These are phyloP conservation scores for Gastrophryne carolinensis DNA, from an alignment of 2,797 vertebrate species.

Conservation along the genomic window DNA sequence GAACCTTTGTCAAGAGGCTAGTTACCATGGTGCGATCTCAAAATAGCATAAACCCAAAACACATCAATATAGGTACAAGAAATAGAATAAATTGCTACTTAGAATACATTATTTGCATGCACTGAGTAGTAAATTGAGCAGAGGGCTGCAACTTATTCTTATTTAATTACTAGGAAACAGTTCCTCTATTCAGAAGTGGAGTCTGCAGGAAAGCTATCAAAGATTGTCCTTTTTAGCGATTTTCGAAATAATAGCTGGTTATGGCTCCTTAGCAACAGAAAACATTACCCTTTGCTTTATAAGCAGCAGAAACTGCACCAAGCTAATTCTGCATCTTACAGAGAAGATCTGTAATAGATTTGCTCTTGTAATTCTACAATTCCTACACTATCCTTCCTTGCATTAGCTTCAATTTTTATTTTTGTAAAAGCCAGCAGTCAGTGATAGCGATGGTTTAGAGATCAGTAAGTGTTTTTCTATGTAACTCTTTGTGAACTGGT, in stretches of 20 bases:
- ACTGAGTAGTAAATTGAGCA: slow-evolving; percentile 62
- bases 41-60: slow-evolving; percentile 67
- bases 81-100: slow-evolving; percentile 67
- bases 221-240: slow-evolving; percentile 44
- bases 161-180: slow-evolving; percentile 65
- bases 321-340: no score
- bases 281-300: not conserved
- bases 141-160: slow-evolving; percentile 60
- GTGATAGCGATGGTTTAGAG: no score
- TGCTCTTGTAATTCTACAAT: not conserved
- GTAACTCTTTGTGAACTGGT: no score
- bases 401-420: no score
- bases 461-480: no score
- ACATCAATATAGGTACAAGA: slow-evolving; percentile 67
- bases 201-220: slow-evolving; percentile 50
- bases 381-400: no score
- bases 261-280: not conserved
- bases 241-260: slow-evolving; percentile 50
- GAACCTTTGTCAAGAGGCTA: slow-evolving; percentile 62
- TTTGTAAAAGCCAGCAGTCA: no score
- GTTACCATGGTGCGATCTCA: slow-evolving; percentile 67
- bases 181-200: slow-evolving; percentile 60
- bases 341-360: not conserved
- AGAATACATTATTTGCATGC: slow-evolving; percentile 62
- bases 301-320: no score